Evolutionary conservation across 35 echinoderm and acorn worm species (phyloP), one percentile per base, ranked within the genome.

Genomic region (Ophiothrix spiculata): DNA sequence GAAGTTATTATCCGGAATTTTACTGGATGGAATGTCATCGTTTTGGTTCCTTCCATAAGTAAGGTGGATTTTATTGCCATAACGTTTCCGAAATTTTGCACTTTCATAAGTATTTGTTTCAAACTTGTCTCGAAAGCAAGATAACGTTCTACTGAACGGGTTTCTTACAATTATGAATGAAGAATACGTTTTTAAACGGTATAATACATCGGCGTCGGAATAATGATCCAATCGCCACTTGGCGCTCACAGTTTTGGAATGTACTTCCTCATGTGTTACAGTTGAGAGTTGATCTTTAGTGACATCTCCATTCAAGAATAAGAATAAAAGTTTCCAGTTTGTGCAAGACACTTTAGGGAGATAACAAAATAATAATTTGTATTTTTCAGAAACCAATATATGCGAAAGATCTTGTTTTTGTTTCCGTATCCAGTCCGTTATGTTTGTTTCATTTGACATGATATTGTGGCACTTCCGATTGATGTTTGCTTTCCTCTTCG

Each of bases 321-420:
- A 56, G n/a, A 88, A 84, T 28, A 93, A 29, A 32, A 74, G 33
- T 45, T 87, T 87, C 91, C 91, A 93, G 45, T 73, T 93, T 13
- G 91, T 88, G 45, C 91, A 84, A 2, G 38, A 73, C 3, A 83
- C 91, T 17, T 93, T 93, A 1, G 91, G 91, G 25, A 93, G 37
- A 32, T 87, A 75, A 37, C 91, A 93, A 39, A 88, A 93, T 1
- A 93, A 56, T 8, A 87, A 1, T 74, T 88, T 88, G 32, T 88
- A 54, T 35, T 77, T 78, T n/a, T 93, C 91, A 23, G 82, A 39
- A 25, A 88, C 85, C 34, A 93, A 35, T 12, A 93, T 77, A 25
- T 69, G 60, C 17, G 3, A 4, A 69, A 69, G 60, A 10, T 69
- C 29, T 15, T 25, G 3, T 69, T 69, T 69, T 25, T 69, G 3